A percentile compares a stretch with the other conserved stretches of the same genome.
phyloP scores from a whole-genome alignment of 2,113 vertebrate genomes.

The Callorhinus ursinus region DNA sequence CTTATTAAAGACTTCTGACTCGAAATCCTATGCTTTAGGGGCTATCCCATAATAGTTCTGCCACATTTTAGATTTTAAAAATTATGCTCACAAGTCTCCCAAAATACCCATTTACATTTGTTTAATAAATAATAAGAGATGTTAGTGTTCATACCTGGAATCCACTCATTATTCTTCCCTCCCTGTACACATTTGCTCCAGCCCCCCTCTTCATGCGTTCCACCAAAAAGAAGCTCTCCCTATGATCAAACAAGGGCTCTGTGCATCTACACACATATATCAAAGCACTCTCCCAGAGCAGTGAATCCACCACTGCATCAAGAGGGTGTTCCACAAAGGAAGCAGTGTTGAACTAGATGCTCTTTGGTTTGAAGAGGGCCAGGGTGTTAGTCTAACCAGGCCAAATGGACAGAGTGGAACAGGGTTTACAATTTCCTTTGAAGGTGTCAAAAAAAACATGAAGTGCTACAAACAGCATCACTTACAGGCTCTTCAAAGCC shows the following conservation, averaged over 20 bases:
- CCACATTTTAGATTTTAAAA: background rate
- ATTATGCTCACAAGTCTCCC: background rate
- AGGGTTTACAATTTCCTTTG: constrained; percentile 32
- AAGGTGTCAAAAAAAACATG: constrained; percentile 12
- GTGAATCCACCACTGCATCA: background rate
- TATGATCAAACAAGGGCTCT: background rate
- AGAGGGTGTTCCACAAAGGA: background rate
- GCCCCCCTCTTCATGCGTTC: background rate
- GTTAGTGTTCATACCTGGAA: background rate
- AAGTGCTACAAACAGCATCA: background rate
- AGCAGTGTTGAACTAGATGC: background rate
- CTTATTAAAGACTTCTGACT: background rate
- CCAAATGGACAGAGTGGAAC: constrained; percentile 40
- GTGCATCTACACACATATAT: background rate
- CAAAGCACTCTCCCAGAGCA: constrained; percentile 10
- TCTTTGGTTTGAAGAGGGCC: constrained; percentile 47
- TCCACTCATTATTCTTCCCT: background rate
- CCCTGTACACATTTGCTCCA: background rate
- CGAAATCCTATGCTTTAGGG: background rate
- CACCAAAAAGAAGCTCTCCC: background rate
- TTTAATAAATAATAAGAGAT: background rate
- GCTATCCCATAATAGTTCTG: background rate
- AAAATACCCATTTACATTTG: background rate
- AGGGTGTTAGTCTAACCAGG: constrained; percentile 30
- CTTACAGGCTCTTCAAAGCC: constrained; percentile 17